These are phyloP conservation scores for Grus americana DNA, from an alignment of 2,113 vertebrate species.

Conservation along the genomic window DNA sequence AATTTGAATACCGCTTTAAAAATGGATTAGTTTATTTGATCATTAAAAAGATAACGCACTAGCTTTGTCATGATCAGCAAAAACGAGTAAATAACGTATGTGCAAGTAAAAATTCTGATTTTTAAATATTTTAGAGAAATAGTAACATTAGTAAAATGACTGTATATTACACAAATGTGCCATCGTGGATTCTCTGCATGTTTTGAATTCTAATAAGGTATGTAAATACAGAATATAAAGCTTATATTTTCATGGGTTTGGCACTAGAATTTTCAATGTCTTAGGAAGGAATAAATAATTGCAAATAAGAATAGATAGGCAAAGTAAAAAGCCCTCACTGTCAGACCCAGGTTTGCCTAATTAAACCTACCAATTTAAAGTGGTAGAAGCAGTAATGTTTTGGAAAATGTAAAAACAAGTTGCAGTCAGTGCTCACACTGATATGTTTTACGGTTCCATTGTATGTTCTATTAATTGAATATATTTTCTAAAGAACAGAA, in stretches of 20 bases:
- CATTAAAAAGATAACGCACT: not conserved
- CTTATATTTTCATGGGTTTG: not conserved
- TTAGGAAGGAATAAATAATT: not conserved
- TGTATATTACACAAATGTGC: rapidly evolving
- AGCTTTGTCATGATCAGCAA: not conserved
- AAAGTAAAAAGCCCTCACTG: not conserved
- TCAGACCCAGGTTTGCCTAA: not conserved
- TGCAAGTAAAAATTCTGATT: not conserved
- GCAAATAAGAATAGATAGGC: not conserved
- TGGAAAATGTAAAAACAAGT: not conserved
- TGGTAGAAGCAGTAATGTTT: not conserved
- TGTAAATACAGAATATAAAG: not conserved
- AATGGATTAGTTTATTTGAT: not conserved
- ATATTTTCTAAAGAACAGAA: not conserved
- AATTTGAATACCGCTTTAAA: not conserved
- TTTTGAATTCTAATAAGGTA: not conserved
- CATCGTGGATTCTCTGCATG: not conserved
- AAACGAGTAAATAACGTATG: not conserved
- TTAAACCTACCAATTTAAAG: not conserved
- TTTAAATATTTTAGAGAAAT: not conserved
- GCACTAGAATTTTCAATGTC: not conserved
- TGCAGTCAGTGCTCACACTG: not conserved
- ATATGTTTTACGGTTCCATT: not conserved
- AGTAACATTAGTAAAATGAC: not conserved
- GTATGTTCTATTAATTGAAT: not conserved